These are phyloP conservation scores for Thalassophryne amazonica DNA, from an alignment of 2,797 vertebrate species.

Conservation along the genomic window DNA sequence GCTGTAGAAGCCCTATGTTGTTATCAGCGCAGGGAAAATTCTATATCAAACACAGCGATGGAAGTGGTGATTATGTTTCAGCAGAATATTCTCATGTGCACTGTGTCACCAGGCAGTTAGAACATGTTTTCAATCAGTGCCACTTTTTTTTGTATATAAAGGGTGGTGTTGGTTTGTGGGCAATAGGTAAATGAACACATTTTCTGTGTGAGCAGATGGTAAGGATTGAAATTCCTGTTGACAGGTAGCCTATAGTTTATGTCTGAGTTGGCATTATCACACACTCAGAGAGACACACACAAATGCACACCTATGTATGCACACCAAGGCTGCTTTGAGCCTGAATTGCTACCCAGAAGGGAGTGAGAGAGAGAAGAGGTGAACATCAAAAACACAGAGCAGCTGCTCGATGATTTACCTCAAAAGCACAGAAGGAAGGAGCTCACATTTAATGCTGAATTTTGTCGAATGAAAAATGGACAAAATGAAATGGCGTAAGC, in stretches of 20 bases:
- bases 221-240: constrained; percentile 88
- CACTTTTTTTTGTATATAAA: constrained; percentile 1
- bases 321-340: constrained; percentile 89
- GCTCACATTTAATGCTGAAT: constrained; percentile 21
- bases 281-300: constrained; percentile 53
- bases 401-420: constrained; percentile 70
- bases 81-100: constrained; percentile 1
- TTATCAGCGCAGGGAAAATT: no score
- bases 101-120: constrained; percentile 69
- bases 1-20: no score
- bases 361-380: constrained; percentile 75
- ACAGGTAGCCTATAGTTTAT: constrained; percentile 92
- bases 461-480: constrained; percentile 24
- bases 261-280: constrained; percentile 88
- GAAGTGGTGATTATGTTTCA: not conserved
- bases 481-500: constrained; percentile 15
- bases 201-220: constrained; percentile 89
- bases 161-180: constrained; percentile 56
- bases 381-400: constrained; percentile 73
- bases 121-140: constrained; percentile 55
- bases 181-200: constrained; percentile 83
- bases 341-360: constrained; percentile 95
- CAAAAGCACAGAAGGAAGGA: constrained; percentile 34
- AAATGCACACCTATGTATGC: constrained; percentile 69
- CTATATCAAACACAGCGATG: no score